Evolutionary conservation across 2,797 vertebrate species (phyloP).

Genomic region (Spatula versicolor): DNA sequence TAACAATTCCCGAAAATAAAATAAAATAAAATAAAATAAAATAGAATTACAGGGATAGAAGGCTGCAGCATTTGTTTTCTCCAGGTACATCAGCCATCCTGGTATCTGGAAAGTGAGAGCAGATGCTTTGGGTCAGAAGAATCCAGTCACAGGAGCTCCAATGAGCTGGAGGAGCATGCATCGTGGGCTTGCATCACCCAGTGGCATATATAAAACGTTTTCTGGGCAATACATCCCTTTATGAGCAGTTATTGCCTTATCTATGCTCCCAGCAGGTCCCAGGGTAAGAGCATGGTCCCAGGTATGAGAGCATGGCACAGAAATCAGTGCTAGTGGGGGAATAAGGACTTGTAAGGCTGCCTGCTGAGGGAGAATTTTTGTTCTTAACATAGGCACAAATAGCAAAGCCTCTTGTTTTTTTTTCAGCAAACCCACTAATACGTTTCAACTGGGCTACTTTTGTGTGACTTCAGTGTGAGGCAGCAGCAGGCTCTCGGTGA

Average conservation of each 20-base stretch:
- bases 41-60: background rate
- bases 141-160: no score
- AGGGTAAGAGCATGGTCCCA: background rate
- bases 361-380: background rate
- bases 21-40: background rate
- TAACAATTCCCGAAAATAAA: accelerated
- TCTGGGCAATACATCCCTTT: accelerated
- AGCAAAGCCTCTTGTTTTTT: background rate
- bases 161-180: no score
- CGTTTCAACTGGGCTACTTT: background rate
- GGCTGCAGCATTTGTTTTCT: background rate
- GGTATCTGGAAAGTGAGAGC: background rate
- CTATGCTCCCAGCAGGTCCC: background rate
- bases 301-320: background rate
- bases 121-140: no score
- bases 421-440: background rate
- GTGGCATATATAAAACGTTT: accelerated
- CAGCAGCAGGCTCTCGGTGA: background rate
- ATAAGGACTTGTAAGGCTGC: background rate
- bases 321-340: accelerated
- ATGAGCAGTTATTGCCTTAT: background rate
- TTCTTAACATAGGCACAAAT: accelerated
- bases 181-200: no score
- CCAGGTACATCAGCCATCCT: accelerated
- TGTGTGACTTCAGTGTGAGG: background rate